These are phyloP conservation scores for Drosophila koepferae DNA, from an alignment of 2,888 invertebrate species.

Conservation along the genomic window DNA sequence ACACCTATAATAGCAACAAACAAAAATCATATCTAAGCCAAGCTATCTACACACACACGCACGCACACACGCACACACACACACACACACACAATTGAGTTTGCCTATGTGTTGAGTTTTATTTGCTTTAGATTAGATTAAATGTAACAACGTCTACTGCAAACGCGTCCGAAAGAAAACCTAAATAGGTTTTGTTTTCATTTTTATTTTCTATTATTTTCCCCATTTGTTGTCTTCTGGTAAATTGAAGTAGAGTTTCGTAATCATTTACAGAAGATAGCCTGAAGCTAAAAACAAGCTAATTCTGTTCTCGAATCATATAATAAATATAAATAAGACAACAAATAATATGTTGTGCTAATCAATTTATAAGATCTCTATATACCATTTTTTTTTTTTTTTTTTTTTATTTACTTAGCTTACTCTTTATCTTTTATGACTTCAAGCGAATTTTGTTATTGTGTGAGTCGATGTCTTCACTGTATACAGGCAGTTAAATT, in stretches of 20 bases:
- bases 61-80: neutral
- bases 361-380: neutral
- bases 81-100: neutral
- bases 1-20: conserved; percentile 40
- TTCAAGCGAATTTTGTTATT: neutral
- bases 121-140: conserved; percentile 73
- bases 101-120: conserved; percentile 44
- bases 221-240: neutral
- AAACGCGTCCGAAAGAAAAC: conserved; percentile 30
- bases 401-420: neutral
- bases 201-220: neutral
- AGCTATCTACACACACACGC: conserved; percentile 37
- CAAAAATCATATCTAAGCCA: conserved; percentile 52
- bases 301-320: neutral
- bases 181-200: conserved; percentile 12
- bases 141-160: conserved; percentile 52
- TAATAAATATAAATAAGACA: neutral
- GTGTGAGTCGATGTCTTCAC: neutral
- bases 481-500: neutral
- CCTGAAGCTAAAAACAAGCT: neutral
- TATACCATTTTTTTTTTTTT: neutral
- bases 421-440: neutral
- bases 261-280: conserved; percentile 5
- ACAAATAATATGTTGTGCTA: conserved; percentile 1
- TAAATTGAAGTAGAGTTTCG: conserved; percentile 6